Evolutionary conservation across 1,140 invertebrate species (phyloP).

Genomic region (Alviniconcha marisindica): DNA sequence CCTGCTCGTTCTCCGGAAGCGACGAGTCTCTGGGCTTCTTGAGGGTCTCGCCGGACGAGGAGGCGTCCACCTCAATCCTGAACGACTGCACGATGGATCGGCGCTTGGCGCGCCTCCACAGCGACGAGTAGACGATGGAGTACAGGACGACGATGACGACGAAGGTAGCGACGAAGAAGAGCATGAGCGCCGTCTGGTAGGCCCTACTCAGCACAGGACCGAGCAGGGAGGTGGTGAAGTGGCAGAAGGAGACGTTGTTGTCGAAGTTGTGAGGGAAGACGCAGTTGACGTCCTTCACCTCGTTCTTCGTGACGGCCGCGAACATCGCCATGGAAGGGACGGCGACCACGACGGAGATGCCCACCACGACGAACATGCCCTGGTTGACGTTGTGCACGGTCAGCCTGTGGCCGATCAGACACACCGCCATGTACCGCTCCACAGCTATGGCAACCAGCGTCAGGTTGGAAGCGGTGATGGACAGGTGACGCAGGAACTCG

Average conservation of each 20-base stretch:
- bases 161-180: slow-evolving; percentile 53
- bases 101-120: slow-evolving; percentile 59
- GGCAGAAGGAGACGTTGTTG: slow-evolving; percentile 49
- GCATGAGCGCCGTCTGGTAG: slow-evolving; percentile 58
- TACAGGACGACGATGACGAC: slow-evolving; percentile 61
- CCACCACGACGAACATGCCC: slow-evolving; percentile 54
- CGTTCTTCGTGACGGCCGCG: slow-evolving; percentile 53
- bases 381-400: slow-evolving; percentile 54
- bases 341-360: slow-evolving; percentile 52
- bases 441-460: slow-evolving; percentile 64
- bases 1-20: not conserved
- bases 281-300: slow-evolving; percentile 52
- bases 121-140: slow-evolving; percentile 54
- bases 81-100: slow-evolving; percentile 3
- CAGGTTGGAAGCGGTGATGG: slow-evolving; percentile 56
- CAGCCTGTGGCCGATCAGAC: slow-evolving; percentile 25
- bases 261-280: slow-evolving; percentile 46
- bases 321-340: slow-evolving; percentile 60
- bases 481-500: slow-evolving; percentile 62
- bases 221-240: slow-evolving; percentile 60
- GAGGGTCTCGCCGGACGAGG: slow-evolving; percentile 9
- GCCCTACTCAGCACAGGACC: slow-evolving; percentile 45
- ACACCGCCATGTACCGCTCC: slow-evolving; percentile 46
- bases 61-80: slow-evolving; percentile 26
- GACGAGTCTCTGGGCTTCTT: not conserved